phyloP scores from a whole-genome alignment of 1,140 invertebrate genomes.

The Pissodes strobi region DNA sequence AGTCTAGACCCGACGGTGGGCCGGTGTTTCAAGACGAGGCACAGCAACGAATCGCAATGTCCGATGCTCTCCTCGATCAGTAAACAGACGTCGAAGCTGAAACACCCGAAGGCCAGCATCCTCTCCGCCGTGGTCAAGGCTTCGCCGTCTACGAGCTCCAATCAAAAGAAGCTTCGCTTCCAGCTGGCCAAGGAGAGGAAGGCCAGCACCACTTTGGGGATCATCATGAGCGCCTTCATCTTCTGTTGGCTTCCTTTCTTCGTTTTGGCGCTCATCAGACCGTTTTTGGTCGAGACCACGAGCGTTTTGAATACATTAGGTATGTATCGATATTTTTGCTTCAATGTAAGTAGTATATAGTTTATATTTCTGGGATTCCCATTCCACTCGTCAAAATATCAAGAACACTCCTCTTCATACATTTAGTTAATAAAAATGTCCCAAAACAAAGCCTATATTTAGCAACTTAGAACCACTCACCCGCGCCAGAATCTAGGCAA shows the following conservation, averaged over 20 bases:
- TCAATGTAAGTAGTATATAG: no score
- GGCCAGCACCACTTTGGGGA: slow-evolving; percentile 93
- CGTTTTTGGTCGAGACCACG: slow-evolving; percentile 72
- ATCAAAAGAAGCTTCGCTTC: slow-evolving; percentile 77
- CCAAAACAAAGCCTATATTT: no score
- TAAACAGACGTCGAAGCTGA: slow-evolving; percentile 52
- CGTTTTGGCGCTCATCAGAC: slow-evolving; percentile 83
- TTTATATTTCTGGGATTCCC: no score
- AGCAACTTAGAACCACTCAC: no score
- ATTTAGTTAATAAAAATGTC: no score
- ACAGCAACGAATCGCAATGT: slow-evolving; percentile 75
- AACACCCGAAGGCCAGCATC: slow-evolving; percentile 43
- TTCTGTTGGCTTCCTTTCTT: slow-evolving; percentile 98
- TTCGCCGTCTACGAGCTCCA: slow-evolving; percentile 57
- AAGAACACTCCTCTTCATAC: no score
- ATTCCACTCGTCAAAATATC: no score
- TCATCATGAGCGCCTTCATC: slow-evolving; percentile 96
- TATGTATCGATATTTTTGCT: slow-evolving; percentile 1
- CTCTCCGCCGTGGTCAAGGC: slow-evolving; percentile 52
- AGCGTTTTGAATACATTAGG: slow-evolving; percentile 65
- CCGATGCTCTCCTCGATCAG: slow-evolving; percentile 64
- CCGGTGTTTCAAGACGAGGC: slow-evolving; percentile 66
- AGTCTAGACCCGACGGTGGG: slow-evolving; percentile 63
- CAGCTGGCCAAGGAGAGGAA: slow-evolving; percentile 88
- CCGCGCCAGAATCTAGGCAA: no score